Percentiles rank a stretch among this genome's conserved stretches.
These are phyloP conservation scores for Aythya fuligula DNA, from an alignment of 2,797 vertebrate species.

Conservation along the genomic window DNA sequence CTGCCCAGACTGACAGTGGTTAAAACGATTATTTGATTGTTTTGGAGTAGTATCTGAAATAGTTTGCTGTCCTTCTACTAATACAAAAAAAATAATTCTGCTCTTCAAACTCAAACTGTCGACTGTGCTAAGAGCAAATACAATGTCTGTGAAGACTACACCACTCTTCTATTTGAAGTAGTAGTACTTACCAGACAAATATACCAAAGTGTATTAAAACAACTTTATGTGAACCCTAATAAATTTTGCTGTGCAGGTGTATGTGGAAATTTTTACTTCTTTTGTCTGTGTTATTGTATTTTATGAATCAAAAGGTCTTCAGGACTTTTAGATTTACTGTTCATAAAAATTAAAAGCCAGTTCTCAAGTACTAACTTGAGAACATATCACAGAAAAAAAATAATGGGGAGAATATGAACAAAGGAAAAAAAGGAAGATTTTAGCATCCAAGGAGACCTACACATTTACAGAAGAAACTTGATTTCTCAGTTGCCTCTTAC, in stretches of 20 bases:
- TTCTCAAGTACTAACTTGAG: neutral
- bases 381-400: neutral
- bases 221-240: neutral
- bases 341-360: neutral
- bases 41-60: neutral
- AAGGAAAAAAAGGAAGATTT: neutral
- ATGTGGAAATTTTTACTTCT: neutral
- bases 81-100: neutral
- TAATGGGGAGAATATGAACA: neutral
- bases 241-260: neutral
- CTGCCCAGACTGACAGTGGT: neutral
- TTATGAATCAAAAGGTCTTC: neutral
- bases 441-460: neutral
- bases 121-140: neutral
- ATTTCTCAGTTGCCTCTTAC: neutral
- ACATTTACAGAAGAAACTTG: neutral
- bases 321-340: neutral
- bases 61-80: neutral
- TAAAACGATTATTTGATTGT: neutral
- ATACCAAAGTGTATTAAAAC: neutral
- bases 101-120: neutral
- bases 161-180: neutral
- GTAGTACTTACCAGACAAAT: neutral
- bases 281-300: neutral
- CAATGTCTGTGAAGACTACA: neutral